phyloP scores from a whole-genome alignment of 2,797 vertebrate genomes.

The Rallus crepitans region DNA sequence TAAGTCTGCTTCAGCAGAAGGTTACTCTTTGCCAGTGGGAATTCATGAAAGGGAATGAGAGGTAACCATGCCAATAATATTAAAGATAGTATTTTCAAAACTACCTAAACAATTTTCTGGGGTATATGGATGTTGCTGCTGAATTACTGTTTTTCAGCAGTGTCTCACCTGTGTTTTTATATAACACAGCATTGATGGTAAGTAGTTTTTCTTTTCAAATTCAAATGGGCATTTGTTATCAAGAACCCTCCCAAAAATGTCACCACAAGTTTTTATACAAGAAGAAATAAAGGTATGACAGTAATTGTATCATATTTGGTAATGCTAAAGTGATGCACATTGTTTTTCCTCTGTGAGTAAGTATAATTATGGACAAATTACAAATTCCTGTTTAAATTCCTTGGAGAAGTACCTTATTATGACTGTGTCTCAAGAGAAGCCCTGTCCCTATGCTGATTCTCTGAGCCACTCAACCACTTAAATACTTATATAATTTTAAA shows the following conservation, averaged over 20 bases:
- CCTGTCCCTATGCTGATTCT: background rate
- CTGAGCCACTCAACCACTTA: background rate
- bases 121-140: background rate
- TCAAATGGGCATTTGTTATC: background rate
- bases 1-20: background rate
- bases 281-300: background rate
- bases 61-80: background rate
- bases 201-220: background rate
- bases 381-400: background rate
- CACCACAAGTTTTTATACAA: background rate
- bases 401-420: background rate
- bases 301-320: background rate
- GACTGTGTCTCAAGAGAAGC: background rate
- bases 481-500: background rate
- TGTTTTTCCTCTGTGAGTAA: background rate
- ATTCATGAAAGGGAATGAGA: background rate
- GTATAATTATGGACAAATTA: background rate
- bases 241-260: background rate
- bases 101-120: background rate
- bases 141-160: background rate
- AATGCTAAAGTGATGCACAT: background rate
- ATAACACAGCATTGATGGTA: background rate
- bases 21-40: background rate
- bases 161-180: background rate
- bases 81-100: background rate